Base-by-base conservation (phyloP, 2,113 vertebrate genomes). In the Eulemur rufifrons region DNA sequence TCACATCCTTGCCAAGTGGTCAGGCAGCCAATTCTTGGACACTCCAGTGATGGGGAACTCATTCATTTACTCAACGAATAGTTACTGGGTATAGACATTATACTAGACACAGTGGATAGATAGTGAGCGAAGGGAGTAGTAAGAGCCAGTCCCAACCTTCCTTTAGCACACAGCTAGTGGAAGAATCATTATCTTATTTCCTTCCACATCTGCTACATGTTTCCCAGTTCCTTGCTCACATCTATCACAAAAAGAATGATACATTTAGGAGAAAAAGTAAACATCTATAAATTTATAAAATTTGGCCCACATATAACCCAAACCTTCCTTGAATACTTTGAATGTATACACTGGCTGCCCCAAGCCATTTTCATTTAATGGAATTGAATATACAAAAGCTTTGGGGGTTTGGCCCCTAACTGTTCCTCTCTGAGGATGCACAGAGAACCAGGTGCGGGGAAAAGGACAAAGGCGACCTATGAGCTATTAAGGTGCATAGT, bases 1-100 rank as follows among this genome's bases (percentile, higher is more conserved):
- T 85, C 32, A 42, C 8, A 86, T 66, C 39, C 50, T 59, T 88
- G 93, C 81, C 95, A 91, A 66, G 34, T 34, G 66, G 90, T 78
- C n/a, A 82, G 81, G 37, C 47, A 29, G n/a, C 85, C 77, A 83
- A 47, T 47, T 73, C 56, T 34, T 6, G 34, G 74, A 66, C 52
- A 71, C 59, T 82, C 37, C 56, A 74, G 68, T 66, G 54, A 83
- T 17, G 56, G 54, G 69, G 78, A 80, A 54, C 29, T 54, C 54
- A 82, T 64, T 71, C 82, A 90, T 15, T 78, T 80, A 82, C 68
- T 93, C 25, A 61, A n/a, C 52, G 91, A 45, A 83, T 10, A 71
- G 59, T 61, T 61, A 66, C 10, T 64, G 23, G 61, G 37, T 61
- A 4, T 1, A 29, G 45, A 68, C 20, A 45, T 20, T 39, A 9